These are phyloP conservation scores for Diogma glabrata DNA, from an alignment of 2,888 invertebrate genomes.

Conservation along the genomic window DNA sequence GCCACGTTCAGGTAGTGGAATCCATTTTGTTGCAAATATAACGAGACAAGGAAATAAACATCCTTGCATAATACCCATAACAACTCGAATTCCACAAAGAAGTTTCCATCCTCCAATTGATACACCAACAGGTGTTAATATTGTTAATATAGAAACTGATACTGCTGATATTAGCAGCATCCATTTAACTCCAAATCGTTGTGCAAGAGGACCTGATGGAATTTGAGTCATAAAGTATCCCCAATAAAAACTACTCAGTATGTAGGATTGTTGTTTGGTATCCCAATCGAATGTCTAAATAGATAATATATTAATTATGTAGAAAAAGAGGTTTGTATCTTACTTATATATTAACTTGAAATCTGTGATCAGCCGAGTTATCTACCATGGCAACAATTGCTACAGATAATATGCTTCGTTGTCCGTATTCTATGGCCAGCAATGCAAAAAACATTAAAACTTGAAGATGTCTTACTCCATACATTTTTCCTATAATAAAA, in stretches of 20 bases:
- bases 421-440: constrained; percentile 47
- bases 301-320: too few species aligned
- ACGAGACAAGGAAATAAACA: constrained; percentile 50
- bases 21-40: constrained; percentile 51
- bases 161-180: constrained; percentile 46
- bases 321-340: background rate
- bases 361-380: constrained; percentile 33
- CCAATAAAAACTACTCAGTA: constrained; percentile 56
- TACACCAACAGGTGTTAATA: constrained; percentile 58
- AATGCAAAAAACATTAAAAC: constrained; percentile 46
- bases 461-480: constrained; percentile 52
- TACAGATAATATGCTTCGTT: constrained; percentile 55
- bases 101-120: constrained; percentile 47
- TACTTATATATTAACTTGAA: constrained; percentile 36
- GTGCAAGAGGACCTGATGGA: constrained; percentile 59
- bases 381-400: constrained; percentile 57
- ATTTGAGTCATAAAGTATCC: constrained; percentile 52
- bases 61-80: constrained; percentile 53
- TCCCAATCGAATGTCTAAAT: too few species aligned
- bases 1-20: constrained; percentile 52
- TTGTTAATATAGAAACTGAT: constrained; percentile 51
- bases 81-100: constrained; percentile 39
- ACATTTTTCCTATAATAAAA: too few species aligned
- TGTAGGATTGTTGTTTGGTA: constrained; percentile 40
- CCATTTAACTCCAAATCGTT: constrained; percentile 55